phyloP scores from a whole-genome alignment of 2,888 invertebrate genomes.

The Leptopterna dolabrata region DNA sequence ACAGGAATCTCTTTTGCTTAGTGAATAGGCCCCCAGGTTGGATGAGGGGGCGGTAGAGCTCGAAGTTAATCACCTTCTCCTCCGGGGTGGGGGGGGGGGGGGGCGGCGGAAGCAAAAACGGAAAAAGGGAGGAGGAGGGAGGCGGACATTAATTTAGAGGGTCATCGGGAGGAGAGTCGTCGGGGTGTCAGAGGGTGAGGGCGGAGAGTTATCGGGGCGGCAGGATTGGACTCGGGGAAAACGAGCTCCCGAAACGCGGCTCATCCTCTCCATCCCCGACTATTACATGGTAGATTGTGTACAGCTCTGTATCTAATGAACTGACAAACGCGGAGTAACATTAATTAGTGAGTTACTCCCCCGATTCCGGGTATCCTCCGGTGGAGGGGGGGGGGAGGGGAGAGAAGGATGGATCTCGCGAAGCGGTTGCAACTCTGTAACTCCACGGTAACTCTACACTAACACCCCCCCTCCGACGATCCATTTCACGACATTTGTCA shows the following conservation, averaged over 20 bases:
- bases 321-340: constrained; percentile 55
- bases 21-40: too few relatives aligned
- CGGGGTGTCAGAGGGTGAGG: too few relatives aligned
- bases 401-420: not conserved
- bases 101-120: not conserved
- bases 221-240: not conserved
- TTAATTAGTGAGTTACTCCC: constrained; percentile 43
- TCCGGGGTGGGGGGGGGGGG: not conserved
- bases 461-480: not conserved
- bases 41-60: not conserved
- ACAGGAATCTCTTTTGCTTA: too few relatives aligned
- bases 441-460: not conserved
- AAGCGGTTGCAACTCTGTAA: not conserved
- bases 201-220: too few relatives aligned
- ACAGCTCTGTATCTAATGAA: constrained; percentile 55
- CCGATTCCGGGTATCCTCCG: not conserved
- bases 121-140: not conserved
- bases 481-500: constrained; percentile 40
- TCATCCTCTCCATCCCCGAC: constrained; percentile 30
- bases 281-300: constrained; percentile 56
- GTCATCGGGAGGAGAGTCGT: too few relatives aligned
- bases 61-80: constrained; percentile 8
- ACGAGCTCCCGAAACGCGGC: constrained; percentile 11
- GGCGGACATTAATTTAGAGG: constrained; percentile 39
- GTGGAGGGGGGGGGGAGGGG: not conserved